A percentile compares a stretch with the other conserved stretches of the same genome.
phyloP scores from a whole-genome alignment of 2,797 vertebrate genomes.

The Leptoclinus maculatus region DNA sequence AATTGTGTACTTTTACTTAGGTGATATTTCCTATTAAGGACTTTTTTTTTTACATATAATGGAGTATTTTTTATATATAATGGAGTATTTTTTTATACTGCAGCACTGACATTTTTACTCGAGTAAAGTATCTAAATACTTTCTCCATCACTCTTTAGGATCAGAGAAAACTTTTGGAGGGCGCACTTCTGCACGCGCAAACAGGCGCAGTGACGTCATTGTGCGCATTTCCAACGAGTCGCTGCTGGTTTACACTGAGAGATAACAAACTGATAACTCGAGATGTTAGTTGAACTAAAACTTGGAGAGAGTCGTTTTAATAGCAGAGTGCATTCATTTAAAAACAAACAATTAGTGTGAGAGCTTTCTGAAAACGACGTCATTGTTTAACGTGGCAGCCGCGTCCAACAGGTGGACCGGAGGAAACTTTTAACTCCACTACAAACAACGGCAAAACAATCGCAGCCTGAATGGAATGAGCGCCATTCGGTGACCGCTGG shows the following conservation, averaged over 20 bases:
- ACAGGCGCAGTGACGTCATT: conserved; percentile 29
- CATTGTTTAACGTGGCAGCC: neutral
- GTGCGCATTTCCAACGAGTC: conserved; percentile 27
- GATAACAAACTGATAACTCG: conserved; percentile 10
- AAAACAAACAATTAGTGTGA: neutral
- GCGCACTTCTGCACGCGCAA: conserved; percentile 13
- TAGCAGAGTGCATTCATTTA: accelerated
- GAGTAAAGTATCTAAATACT: neutral
- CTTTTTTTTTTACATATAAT: neutral
- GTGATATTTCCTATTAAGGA: neutral
- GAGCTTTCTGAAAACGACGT: neutral
- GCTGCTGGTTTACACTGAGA: neutral
- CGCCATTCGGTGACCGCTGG: neutral
- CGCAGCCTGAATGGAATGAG: neutral
- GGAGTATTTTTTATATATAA: neutral
- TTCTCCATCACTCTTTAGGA: neutral
- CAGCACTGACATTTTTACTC: neutral
- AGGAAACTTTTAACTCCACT: conserved; percentile 34
- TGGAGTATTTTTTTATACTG: neutral
- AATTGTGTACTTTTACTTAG: neutral
- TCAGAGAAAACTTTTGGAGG: neutral
- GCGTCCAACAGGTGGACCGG: conserved; percentile 63
- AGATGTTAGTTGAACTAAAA: neutral
- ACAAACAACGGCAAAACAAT: conserved; percentile 23
- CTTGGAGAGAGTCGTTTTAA: accelerated